Evolutionary conservation across 2,888 invertebrate genomes (phyloP).

Genomic region (Eilema depressum): DNA sequence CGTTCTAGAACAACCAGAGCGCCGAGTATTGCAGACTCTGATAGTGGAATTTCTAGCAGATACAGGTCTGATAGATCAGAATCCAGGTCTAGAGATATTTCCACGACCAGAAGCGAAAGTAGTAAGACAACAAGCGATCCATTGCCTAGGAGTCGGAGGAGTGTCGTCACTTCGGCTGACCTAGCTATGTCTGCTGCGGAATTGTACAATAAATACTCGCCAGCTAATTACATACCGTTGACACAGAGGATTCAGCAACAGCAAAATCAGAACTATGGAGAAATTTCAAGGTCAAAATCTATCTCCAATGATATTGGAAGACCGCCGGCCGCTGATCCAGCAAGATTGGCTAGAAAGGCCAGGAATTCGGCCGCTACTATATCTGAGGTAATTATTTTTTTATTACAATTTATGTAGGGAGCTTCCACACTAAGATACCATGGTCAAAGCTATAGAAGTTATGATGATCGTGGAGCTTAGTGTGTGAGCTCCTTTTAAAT

Average conservation of each 20-base stretch:
- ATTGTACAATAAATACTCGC: conserved; percentile 91
- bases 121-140: conserved; percentile 77
- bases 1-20: conserved; percentile 74
- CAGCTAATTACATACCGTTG: conserved; percentile 90
- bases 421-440: not conserved
- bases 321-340: conserved; percentile 74
- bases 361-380: conserved; percentile 76
- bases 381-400: conserved; percentile 69
- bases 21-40: conserved; percentile 81
- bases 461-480: not conserved
- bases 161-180: conserved; percentile 81
- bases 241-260: conserved; percentile 76
- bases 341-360: conserved; percentile 68
- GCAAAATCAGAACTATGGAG: conserved; percentile 71
- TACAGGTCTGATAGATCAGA: conserved; percentile 81
- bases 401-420: not conserved
- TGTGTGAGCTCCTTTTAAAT: conserved; percentile 10
- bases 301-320: conserved; percentile 87
- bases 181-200: conserved; percentile 89
- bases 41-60: conserved; percentile 76
- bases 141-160: conserved; percentile 72
- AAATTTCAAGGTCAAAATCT: conserved; percentile 85
- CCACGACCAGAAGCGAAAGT: conserved; percentile 85
- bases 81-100: conserved; percentile 84
- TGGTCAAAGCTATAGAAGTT: not conserved